These are phyloP conservation scores for Capricornis sumatraensis DNA, from an alignment of 2,113 vertebrate species.

Conservation along the genomic window DNA sequence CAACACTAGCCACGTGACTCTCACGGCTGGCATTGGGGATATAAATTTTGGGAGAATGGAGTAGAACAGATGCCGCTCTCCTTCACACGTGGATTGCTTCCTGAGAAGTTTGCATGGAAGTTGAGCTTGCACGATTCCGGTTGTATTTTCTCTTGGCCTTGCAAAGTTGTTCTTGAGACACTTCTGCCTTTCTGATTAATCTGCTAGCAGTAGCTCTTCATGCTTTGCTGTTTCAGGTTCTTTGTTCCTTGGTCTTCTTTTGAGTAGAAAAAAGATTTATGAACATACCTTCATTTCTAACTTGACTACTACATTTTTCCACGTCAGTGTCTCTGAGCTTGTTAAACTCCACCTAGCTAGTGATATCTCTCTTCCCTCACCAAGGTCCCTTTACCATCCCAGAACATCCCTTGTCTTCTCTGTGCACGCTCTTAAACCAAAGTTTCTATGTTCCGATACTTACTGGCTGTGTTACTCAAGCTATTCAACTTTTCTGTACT, in stretches of 20 bases:
- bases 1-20: fast-evolving
- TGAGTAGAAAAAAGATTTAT: conserved; percentile 13
- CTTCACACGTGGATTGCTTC: neutral
- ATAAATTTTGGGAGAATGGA: neutral
- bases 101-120: neutral
- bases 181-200: conserved; percentile 33
- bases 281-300: neutral
- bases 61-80: neutral
- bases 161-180: neutral
- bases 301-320: neutral
- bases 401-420: neutral
- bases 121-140: neutral
- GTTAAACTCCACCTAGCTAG: neutral
- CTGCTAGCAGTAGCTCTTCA: neutral
- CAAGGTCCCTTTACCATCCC: neutral
- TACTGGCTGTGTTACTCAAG: neutral
- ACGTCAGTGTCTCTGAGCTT: neutral
- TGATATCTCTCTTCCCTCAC: neutral
- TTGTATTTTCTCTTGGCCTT: neutral
- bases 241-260: neutral
- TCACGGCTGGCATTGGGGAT: fast-evolving
- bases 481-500: neutral
- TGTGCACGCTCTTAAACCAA: neutral
- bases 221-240: conserved; percentile 4
- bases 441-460: neutral